Conservation (phyloP, 2,888 invertebrate genomes). For the Temnothorax rugatulus region DNA sequence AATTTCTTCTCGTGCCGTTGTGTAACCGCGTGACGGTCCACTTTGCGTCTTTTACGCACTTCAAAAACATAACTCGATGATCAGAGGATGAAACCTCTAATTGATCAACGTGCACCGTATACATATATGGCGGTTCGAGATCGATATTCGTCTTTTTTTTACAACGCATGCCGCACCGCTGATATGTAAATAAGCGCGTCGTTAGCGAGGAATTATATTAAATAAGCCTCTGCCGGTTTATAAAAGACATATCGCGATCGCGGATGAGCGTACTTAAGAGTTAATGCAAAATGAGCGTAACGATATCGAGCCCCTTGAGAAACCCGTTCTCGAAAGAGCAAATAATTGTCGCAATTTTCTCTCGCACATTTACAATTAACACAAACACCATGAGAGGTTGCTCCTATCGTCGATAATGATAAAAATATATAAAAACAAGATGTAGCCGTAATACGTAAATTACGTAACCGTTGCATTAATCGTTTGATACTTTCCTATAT, state of each 20-base stretch:
- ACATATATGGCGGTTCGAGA: neutral
- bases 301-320: constrained; percentile 25
- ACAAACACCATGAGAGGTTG: neutral
- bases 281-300: constrained; percentile 47
- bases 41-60: neutral
- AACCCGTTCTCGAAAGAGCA: constrained; percentile 43
- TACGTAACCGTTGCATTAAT: constrained; percentile 17
- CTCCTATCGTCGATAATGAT: neutral
- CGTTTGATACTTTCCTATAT: neutral
- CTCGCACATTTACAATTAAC: neutral
- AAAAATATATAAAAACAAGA: constrained; percentile 10
- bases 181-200: constrained; percentile 48
- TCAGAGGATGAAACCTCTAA: neutral
- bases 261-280: constrained; percentile 49
- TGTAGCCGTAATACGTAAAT: neutral
- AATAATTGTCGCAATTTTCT: constrained; percentile 53
- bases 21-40: neutral
- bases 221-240: constrained; percentile 32
- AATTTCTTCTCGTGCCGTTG: neutral
- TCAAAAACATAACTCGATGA: neutral
- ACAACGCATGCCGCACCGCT: neutral
- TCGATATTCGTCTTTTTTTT: constrained; percentile 28
- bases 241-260: constrained; percentile 47
- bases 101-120: constrained; percentile 34
- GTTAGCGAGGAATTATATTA: constrained; percentile 45